A percentile compares a stretch with the other conserved stretches of the same genome.
These are phyloP conservation scores for Desoria tigrina DNA, from an alignment of 2,888 invertebrate genomes.

Conservation along the genomic window DNA sequence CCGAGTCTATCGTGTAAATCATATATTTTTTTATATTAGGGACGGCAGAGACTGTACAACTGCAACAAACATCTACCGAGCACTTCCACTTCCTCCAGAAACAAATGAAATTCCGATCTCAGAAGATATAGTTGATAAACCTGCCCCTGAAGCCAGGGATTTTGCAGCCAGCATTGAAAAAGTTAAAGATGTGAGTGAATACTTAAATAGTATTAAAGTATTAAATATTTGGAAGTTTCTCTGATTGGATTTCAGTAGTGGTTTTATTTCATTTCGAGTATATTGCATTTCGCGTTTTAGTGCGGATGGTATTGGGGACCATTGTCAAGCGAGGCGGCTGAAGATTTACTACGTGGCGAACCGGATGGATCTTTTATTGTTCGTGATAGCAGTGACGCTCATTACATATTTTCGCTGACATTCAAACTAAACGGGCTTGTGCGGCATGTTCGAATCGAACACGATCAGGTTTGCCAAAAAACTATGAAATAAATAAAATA, in stretches of 20 bases:
- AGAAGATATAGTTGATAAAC: constrained; percentile 13
- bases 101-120: background rate
- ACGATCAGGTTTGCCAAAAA: constrained; percentile 84
- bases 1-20: too few relatives aligned
- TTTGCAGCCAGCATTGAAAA: constrained; percentile 89
- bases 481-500: background rate
- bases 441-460: constrained; percentile 89
- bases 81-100: too few relatives aligned
- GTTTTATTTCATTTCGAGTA: constrained; percentile 26
- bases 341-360: constrained; percentile 85
- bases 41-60: too few relatives aligned
- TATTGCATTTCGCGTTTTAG: constrained; percentile 60
- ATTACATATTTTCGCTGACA: constrained; percentile 90
- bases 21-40: too few relatives aligned
- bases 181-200: constrained; percentile 82
- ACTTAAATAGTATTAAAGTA: background rate
- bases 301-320: constrained; percentile 97
- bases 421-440: constrained; percentile 88
- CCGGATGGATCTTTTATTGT: constrained; percentile 93
- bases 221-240: too few relatives aligned
- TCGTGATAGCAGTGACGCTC: constrained; percentile 89
- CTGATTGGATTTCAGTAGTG: background rate
- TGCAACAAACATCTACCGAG: too few relatives aligned
- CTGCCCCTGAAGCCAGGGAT: constrained; percentile 59
- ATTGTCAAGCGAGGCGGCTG: constrained; percentile 85